A percentile compares a stretch with the other conserved stretches of the same genome.
These are phyloP conservation scores for Polypterus bichir DNA, from an alignment of 2,113 vertebrate genomes.

Conservation along the genomic window DNA sequence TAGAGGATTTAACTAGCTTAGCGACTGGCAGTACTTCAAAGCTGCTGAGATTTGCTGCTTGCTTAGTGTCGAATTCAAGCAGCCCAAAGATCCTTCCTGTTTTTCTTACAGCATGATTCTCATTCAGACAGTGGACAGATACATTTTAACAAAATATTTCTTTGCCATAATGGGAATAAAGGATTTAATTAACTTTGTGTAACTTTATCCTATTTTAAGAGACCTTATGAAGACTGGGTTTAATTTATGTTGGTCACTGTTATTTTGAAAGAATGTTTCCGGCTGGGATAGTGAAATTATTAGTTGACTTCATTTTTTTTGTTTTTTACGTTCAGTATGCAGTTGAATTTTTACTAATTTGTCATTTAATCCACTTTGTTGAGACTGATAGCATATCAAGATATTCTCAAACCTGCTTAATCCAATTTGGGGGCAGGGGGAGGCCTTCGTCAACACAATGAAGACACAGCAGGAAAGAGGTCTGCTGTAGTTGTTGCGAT, in stretches of 20 bases:
- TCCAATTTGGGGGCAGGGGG: too few species aligned
- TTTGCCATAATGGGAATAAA: not conserved
- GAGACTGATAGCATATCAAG: constrained; percentile 19
- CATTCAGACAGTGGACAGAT: not conserved
- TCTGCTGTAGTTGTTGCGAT: too few species aligned
- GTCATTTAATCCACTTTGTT: constrained; percentile 1
- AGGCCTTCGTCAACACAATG: too few species aligned
- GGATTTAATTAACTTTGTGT: constrained; percentile 38
- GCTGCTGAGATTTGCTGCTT: not conserved
- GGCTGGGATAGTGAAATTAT: constrained; percentile 10
- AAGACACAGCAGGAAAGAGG: too few species aligned
- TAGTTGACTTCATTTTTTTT: constrained; percentile 22
- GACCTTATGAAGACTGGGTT: constrained; percentile 31
- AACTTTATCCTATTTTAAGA: constrained; percentile 26
- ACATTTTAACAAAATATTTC: constrained; percentile 4
- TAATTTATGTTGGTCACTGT: constrained; percentile 38
- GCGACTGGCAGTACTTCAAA: constrained; percentile 1
- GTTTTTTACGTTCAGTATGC: constrained; percentile 18
- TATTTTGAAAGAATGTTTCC: constrained; percentile 15
- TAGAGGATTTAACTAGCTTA: constrained; percentile 4
- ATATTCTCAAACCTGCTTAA: constrained; percentile 4
- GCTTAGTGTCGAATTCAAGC: constrained; percentile 4
- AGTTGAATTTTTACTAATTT: constrained; percentile 7
- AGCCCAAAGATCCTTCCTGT: constrained; percentile 2
- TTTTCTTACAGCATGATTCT: constrained; percentile 5